Base-by-base conservation (phyloP, 2,113 vertebrate genomes). In the Dolichotis patagonum region DNA sequence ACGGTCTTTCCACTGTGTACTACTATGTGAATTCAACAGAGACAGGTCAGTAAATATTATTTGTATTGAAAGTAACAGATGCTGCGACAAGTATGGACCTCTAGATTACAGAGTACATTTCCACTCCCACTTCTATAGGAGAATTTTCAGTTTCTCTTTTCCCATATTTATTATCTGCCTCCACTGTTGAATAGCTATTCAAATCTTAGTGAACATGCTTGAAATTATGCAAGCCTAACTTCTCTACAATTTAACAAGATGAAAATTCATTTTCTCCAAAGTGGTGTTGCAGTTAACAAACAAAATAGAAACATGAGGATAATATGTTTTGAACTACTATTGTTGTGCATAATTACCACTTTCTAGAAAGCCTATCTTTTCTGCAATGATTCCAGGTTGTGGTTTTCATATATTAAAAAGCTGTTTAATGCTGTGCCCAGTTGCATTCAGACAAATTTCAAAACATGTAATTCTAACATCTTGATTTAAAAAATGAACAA, bases 391-490 rank as follows among this genome's bases (percentile, higher is more conserved):
- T 78, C 17, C 52, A 65, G n/a, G 16, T 90, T 96, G 94, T 63
- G 82, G 35, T 95, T 97, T 89, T 97, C 90, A 96, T 30, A 58
- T 7, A 95, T 94, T 97, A 67, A 97, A 91, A 71, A 56, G 62
- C 84, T 94, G 43, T 97, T 97, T 89, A 95, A 96, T 92, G 93
- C 9, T 56, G 83, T 71, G 93, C 14, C 69, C 69, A 71, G 14
- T 38, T 95, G 93, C 7, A 88, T 86, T 97, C 85, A 95, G 20
- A 95, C 82, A 13, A 97, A 96, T 97, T 97, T 92, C 60, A 98
- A 96, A 81, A 96, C 80, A 96, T 20, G 69, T 87, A 96, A 88
- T 92, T 85, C 60, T 78, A 97, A 85, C 71, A 94, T 78, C 41
- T 92, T 95, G 52, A 56, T 97, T 97, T 88, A 63, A 95, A 96